A percentile compares a stretch with the other conserved stretches of the same genome.
These are phyloP conservation scores for Euglossa dilemma DNA, from an alignment of 1,140 invertebrate genomes.

Conservation along the genomic window DNA sequence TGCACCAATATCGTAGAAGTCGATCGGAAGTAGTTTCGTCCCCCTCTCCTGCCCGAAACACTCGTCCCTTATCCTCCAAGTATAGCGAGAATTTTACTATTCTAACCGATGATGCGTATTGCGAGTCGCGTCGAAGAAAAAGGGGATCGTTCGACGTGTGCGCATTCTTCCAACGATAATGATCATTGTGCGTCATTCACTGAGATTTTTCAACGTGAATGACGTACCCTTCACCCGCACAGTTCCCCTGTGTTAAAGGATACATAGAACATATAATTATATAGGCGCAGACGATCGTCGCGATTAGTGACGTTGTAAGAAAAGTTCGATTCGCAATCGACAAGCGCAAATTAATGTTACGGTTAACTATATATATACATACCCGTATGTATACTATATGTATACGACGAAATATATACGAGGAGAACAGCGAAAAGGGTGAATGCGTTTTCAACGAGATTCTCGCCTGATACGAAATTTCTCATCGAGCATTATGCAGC, in stretches of 20 bases:
- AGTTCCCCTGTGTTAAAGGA: background rate
- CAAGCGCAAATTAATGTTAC: slow-evolving; percentile 28
- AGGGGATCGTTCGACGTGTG: background rate
- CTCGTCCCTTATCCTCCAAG: slow-evolving; percentile 12
- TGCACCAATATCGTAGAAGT: slow-evolving; percentile 45
- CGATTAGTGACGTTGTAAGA: background rate
- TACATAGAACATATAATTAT: slow-evolving; percentile 4
- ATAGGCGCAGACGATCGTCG: slow-evolving; percentile 8
- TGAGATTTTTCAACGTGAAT: background rate
- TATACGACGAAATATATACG: background rate
- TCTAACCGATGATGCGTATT: slow-evolving; percentile 10
- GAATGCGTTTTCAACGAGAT: slow-evolving; percentile 48
- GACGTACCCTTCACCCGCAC: background rate
- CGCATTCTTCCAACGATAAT: slow-evolving; percentile 5
- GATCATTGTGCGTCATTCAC: background rate
- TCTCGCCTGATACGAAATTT: slow-evolving; percentile 32
- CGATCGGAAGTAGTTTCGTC: slow-evolving; percentile 24
- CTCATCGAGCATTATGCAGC: slow-evolving; percentile 30
- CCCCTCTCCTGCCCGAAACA: background rate
- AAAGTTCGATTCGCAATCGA: slow-evolving; percentile 9
- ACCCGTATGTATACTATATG: background rate
- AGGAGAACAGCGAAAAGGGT: slow-evolving; percentile 19
- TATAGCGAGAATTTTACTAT: slow-evolving; percentile 25
- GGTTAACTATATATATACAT: slow-evolving; percentile 1
- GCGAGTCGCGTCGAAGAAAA: slow-evolving; percentile 1